These are phyloP conservation scores for Staurois parvus DNA, from an alignment of 2,797 vertebrate genomes.

Conservation along the genomic window DNA sequence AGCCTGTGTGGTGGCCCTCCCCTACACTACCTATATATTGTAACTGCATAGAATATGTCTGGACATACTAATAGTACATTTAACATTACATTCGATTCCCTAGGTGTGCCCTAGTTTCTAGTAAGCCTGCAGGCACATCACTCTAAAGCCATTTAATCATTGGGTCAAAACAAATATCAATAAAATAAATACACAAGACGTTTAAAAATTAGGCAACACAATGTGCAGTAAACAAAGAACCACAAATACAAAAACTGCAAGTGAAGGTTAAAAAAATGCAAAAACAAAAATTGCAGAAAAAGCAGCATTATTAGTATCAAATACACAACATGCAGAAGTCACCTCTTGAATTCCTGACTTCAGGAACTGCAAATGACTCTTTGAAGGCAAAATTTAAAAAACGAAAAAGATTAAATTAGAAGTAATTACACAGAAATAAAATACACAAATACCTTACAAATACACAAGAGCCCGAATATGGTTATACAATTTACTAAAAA, in stretches of 20 bases:
- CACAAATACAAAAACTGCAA: slow-evolving; percentile 21
- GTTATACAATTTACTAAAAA: not conserved
- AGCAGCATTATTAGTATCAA: slow-evolving; percentile 67
- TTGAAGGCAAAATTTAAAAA: slow-evolving; percentile 80
- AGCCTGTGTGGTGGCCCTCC: no score
- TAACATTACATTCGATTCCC: not conserved
- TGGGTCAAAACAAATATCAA: not conserved
- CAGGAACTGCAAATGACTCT: slow-evolving; percentile 99
- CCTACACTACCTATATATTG: not conserved
- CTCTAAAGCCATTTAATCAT: not conserved
- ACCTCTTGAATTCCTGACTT: slow-evolving; percentile 99
- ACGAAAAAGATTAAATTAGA: slow-evolving; percentile 82
- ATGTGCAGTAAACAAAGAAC: not conserved
- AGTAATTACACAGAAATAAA: slow-evolving; percentile 41
- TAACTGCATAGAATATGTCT: not conserved
- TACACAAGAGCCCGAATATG: not conserved
- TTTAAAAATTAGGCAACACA: slow-evolving; percentile 10
- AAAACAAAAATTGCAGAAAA: slow-evolving; percentile 26
- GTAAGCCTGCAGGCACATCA: not conserved
- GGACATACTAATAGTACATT: not conserved
- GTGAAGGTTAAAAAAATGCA: slow-evolving; percentile 46
- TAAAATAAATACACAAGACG: not conserved
- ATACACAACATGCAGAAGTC: slow-evolving; percentile 85
- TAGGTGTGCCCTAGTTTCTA: not conserved
- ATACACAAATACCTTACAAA: not conserved